Evolutionary conservation across 2,888 invertebrate genomes (phyloP).

Genomic region (Rutpela maculata): DNA sequence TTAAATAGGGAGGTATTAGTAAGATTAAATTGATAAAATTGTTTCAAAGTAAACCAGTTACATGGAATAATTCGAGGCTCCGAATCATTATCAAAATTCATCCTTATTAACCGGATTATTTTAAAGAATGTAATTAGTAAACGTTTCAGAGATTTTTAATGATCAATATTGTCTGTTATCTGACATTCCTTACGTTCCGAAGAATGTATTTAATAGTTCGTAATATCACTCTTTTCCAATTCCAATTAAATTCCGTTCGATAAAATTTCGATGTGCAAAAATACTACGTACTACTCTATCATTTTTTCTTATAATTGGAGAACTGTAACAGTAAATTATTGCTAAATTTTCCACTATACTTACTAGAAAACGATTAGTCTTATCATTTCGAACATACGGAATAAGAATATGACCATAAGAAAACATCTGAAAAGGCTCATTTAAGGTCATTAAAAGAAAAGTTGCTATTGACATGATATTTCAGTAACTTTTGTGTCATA

Average conservation of each 20-base stretch:
- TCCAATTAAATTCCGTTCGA: constrained; percentile 38
- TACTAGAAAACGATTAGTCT: no score
- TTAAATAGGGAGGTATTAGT: not conserved
- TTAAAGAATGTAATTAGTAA: constrained; percentile 48
- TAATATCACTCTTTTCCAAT: constrained; percentile 26
- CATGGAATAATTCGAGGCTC: not conserved
- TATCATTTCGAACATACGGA: no score
- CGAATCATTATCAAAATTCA: constrained; percentile 17
- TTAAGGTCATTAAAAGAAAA: no score
- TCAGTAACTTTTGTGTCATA: no score
- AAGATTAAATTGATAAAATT: constrained; percentile 6
- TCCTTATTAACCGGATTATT: constrained; percentile 42
- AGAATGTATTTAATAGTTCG: constrained; percentile 39
- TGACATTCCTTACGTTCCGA: constrained; percentile 39
- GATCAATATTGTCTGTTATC: constrained; percentile 44
- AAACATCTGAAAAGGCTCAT: no score
- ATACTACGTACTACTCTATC: not conserved
- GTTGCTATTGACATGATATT: no score
- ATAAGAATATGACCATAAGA: no score
- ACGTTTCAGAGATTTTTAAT: constrained; percentile 49
- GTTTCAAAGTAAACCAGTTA: not conserved
- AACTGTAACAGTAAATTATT: no score
- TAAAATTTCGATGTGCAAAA: constrained; percentile 2
- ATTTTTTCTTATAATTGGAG: not conserved
- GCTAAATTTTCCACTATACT: no score